Conservation (phyloP, 30 jellyfish, hydroid and myxozoan genomes). For the Hydractinia echinata region DNA sequence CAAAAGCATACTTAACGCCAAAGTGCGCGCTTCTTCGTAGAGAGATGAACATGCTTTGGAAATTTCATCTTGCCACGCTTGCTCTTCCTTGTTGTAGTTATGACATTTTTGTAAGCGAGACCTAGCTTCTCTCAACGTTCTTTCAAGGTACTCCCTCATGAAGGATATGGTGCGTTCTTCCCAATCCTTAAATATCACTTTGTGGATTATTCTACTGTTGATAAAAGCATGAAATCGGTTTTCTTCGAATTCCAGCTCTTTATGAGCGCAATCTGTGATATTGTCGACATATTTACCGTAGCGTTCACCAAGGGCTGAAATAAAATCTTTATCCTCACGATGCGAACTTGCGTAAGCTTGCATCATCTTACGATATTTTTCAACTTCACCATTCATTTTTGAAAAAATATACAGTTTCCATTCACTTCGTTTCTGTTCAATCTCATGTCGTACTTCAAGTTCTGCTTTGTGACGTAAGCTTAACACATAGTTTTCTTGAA, state of each 20-base stretch:
- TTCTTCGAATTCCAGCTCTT: background rate
- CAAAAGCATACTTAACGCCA: too few relatives aligned
- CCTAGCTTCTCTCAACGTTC: background rate
- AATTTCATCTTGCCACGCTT: slow-evolving; percentile 6
- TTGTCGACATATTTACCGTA: too few relatives aligned
- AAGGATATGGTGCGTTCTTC: slow-evolving; percentile 4
- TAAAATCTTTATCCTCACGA: too few relatives aligned
- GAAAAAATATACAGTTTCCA: background rate
- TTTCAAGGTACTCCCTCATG: background rate
- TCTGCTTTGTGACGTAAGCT: slow-evolving; percentile 10
- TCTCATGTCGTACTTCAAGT: background rate
- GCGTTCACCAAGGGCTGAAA: too few relatives aligned
- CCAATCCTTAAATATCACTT: slow-evolving; percentile 7
- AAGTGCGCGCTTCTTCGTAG: too few relatives aligned
- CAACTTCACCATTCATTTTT: too few relatives aligned
- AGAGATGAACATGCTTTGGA: background rate
- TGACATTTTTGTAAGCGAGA: background rate
- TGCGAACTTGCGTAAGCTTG: too few relatives aligned
- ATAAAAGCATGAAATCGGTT: background rate
- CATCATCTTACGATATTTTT: too few relatives aligned
- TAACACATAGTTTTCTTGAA: slow-evolving; percentile 19
- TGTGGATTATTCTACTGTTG: background rate
- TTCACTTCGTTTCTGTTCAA: background rate
- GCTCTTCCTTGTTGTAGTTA: background rate
- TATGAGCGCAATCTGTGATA: background rate